phyloP scores from a whole-genome alignment of 1,140 invertebrate genomes.

The Drosophila paulistorum region DNA sequence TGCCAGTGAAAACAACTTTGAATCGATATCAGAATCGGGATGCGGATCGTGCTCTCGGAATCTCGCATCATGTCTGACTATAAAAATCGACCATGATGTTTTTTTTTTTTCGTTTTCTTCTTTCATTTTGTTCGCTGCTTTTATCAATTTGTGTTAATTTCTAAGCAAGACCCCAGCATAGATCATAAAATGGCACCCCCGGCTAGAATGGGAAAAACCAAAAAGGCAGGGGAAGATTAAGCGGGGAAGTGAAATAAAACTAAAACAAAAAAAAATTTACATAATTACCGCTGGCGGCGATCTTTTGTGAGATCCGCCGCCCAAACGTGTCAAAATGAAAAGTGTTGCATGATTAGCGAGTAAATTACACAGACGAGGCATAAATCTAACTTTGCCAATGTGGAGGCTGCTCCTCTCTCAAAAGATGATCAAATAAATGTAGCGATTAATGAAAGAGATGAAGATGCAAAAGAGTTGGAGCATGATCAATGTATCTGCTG shows the following conservation, averaged over 20 bases:
- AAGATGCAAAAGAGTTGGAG: conserved; percentile 54
- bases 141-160: conserved; percentile 79
- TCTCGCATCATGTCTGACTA: conserved; percentile 38
- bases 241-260: conserved; percentile 24
- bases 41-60: background rate
- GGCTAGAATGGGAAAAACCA: background rate
- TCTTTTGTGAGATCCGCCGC: conserved; percentile 61
- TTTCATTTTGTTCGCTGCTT: conserved; percentile 37
- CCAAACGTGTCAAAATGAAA: conserved; percentile 78
- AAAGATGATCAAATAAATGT: conserved; percentile 77
- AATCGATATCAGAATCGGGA: conserved; percentile 35
- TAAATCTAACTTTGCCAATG: conserved; percentile 53
- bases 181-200: conserved; percentile 69
- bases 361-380: conserved; percentile 67
- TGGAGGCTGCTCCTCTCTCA: conserved; percentile 23
- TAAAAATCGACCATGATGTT: conserved; percentile 62
- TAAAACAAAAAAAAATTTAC: conserved; percentile 52
- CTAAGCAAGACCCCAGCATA: conserved; percentile 72
- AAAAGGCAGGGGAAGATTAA: conserved; percentile 24
- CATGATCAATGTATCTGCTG: conserved; percentile 47
- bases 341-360: conserved; percentile 79
- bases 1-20: conserved; percentile 61
- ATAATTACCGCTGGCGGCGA: conserved; percentile 76
- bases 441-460: conserved; percentile 74
- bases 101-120: background rate